These are phyloP conservation scores for Poecilus cupreus DNA, from an alignment of 2,888 invertebrate genomes.

Conservation along the genomic window DNA sequence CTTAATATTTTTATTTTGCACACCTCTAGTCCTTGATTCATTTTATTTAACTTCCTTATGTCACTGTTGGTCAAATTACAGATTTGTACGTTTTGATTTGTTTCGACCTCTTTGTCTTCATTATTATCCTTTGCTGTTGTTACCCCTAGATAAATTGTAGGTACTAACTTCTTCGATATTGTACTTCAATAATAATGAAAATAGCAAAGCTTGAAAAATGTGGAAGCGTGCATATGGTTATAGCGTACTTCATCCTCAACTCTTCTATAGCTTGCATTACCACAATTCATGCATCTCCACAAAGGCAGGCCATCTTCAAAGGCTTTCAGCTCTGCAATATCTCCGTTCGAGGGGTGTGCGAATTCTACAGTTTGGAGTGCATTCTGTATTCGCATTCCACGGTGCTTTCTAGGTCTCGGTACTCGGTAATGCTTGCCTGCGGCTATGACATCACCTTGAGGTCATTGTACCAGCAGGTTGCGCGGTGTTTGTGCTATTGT, in stretches of 20 bases:
- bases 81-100: too few species aligned
- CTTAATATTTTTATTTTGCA: too few species aligned
- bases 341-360: neutral
- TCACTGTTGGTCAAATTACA: too few species aligned
- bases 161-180: too few species aligned
- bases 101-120: too few species aligned
- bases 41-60: too few species aligned
- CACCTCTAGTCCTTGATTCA: too few species aligned
- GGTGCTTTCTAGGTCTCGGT: slow-evolving; percentile 54
- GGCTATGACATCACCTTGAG: slow-evolving; percentile 56
- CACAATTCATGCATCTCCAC: neutral
- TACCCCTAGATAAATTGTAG: too few species aligned
- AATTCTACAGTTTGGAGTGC: neutral
- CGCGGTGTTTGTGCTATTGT: slow-evolving; percentile 47
- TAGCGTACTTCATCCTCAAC: neutral
- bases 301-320: neutral
- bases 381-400: slow-evolving; percentile 27
- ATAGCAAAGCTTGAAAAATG: too few species aligned
- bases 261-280: neutral
- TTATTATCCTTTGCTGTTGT: too few species aligned
- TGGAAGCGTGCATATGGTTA: too few species aligned
- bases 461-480: slow-evolving; percentile 59
- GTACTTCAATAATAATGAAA: too few species aligned
- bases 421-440: slow-evolving; percentile 41
- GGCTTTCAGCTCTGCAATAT: neutral